Conservation (phyloP, 2,888 invertebrate species). For the Antheraea yamamai region DNA sequence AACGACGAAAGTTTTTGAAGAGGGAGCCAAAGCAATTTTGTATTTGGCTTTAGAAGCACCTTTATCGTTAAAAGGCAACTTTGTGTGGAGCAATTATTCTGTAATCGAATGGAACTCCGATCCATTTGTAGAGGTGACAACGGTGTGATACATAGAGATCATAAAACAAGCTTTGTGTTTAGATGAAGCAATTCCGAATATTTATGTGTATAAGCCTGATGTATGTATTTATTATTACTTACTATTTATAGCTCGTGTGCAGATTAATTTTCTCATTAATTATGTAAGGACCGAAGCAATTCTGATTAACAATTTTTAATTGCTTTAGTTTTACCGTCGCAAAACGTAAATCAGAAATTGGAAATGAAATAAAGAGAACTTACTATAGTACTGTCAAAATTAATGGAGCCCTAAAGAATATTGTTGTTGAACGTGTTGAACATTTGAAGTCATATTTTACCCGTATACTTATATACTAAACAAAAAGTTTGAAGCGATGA, state of each 20-base stretch:
- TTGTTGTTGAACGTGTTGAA: too few species aligned
- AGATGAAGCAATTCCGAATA: constrained; percentile 8
- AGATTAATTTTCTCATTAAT: background rate
- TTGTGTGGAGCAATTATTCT: constrained; percentile 77
- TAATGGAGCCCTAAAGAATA: too few species aligned
- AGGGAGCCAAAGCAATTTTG: constrained; percentile 73
- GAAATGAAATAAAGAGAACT: background rate
- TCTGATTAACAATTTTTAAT: background rate
- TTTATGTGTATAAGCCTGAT: background rate
- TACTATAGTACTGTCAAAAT: too few species aligned
- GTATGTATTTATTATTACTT: background rate
- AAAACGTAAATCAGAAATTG: background rate
- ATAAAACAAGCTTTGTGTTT: background rate
- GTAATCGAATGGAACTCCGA: constrained; percentile 76
- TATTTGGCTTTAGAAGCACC: constrained; percentile 73
- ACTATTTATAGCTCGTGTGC: background rate
- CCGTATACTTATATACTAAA: too few species aligned
- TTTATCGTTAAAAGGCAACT: constrained; percentile 70
- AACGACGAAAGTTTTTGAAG: constrained; percentile 63
- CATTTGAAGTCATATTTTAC: too few species aligned
- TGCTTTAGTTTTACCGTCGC: background rate
- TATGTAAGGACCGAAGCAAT: background rate
- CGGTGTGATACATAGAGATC: constrained; percentile 48
- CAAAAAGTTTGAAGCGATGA: too few species aligned
- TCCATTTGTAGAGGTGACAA: constrained; percentile 72